phyloP scores from a whole-genome alignment of 2,888 invertebrate genomes.

The Gymnoscelis rufifasciata region DNA sequence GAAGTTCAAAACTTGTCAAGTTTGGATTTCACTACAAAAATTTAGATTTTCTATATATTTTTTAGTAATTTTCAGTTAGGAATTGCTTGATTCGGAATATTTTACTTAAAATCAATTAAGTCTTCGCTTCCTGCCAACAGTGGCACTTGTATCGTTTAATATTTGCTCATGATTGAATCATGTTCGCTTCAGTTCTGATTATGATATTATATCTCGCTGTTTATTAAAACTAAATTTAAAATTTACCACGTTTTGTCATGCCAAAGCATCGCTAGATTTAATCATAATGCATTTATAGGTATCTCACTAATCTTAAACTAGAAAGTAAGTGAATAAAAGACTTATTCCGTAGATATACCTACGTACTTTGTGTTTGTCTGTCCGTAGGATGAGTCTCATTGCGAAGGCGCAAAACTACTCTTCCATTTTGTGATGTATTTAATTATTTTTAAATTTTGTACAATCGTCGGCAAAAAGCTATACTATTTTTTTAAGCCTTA shows the following conservation, averaged over 20 bases:
- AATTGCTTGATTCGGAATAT: too few relatives aligned
- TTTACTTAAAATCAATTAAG: background rate
- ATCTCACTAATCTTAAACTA: constrained; percentile 75
- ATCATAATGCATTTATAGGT: constrained; percentile 78
- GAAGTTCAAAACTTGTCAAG: too few relatives aligned
- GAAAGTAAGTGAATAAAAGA: constrained; percentile 70
- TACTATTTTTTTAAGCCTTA: too few relatives aligned
- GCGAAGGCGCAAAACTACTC: constrained; percentile 33
- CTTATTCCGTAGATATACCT: constrained; percentile 70
- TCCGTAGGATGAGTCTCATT: constrained; percentile 66
- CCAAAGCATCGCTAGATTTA: constrained; percentile 79
- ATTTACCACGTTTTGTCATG: constrained; percentile 76
- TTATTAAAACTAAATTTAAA: constrained; percentile 36
- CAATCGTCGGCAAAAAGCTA: constrained; percentile 29
- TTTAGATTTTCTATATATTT: too few relatives aligned
- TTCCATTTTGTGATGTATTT: constrained; percentile 34
- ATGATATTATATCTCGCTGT: constrained; percentile 25
- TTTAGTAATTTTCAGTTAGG: too few relatives aligned
- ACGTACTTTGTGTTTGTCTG: constrained; percentile 56
- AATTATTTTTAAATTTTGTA: constrained; percentile 20
- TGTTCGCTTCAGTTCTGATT: constrained; percentile 12
- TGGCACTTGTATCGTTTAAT: constrained; percentile 2
- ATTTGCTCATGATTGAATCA: constrained; percentile 15
- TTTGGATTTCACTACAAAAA: too few relatives aligned
- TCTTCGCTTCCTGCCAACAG: background rate